phyloP scores from a whole-genome alignment of 2,113 vertebrate genomes.

The Myodes glareolus region DNA sequence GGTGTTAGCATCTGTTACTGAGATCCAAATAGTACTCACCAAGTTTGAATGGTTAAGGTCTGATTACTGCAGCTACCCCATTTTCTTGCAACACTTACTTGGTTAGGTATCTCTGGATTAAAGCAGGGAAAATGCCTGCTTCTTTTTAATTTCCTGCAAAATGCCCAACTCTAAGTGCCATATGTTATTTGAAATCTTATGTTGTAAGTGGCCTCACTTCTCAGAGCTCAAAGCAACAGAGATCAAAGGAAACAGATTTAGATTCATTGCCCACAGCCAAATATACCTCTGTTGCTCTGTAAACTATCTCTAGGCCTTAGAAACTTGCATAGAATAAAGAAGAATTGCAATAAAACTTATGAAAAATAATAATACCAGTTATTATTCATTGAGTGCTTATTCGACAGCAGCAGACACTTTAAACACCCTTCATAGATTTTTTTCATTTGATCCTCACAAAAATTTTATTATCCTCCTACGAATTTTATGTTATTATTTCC shows the following conservation, averaged over 20 bases:
- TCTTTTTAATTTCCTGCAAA: background rate
- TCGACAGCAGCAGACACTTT: background rate
- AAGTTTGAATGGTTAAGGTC: background rate
- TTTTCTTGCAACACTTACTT: background rate
- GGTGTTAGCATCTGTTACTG: background rate
- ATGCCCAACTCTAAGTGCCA: background rate
- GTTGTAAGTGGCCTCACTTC: background rate
- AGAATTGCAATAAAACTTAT: background rate
- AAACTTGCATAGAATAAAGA: background rate
- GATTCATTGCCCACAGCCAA: background rate
- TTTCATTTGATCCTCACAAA: conserved; percentile 12
- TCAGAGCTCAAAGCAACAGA: conserved; percentile 30
- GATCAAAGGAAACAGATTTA: background rate
- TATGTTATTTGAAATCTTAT: background rate
- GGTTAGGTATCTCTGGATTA: background rate
- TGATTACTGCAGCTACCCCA: background rate
- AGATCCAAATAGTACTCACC: background rate
- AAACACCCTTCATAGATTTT: conserved; percentile 31
- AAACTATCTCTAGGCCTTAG: conserved; percentile 21
- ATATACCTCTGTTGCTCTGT: background rate
- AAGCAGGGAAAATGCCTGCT: background rate
- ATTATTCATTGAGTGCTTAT: background rate
- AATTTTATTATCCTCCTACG: background rate
- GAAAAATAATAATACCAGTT: conserved; percentile 34
- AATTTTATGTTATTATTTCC: conserved; percentile 1